A percentile compares a stretch with the other conserved stretches of the same genome.
Conservation (phyloP, 1,140 invertebrate genomes). For the Calliphora vicina region DNA sequence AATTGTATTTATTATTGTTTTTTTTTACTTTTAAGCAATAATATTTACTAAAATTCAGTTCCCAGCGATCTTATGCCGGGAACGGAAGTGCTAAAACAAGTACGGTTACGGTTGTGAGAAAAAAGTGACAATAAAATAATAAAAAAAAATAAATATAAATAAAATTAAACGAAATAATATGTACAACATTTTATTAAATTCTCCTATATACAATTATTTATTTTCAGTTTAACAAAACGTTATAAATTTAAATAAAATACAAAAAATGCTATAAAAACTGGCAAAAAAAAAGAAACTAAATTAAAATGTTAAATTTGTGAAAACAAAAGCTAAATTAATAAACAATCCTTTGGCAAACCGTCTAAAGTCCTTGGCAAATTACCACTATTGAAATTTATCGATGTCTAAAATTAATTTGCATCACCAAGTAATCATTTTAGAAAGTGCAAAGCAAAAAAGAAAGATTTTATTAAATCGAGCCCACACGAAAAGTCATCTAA, state of each 20-base stretch:
- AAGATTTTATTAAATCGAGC: neutral
- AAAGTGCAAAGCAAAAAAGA: neutral
- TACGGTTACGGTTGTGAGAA: constrained; percentile 1
- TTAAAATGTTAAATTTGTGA: neutral
- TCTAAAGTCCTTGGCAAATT: neutral
- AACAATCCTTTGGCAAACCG: neutral
- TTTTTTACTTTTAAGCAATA: neutral
- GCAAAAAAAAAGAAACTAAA: neutral
- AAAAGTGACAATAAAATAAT: constrained; percentile 6
- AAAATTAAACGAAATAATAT: neutral
- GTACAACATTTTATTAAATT: neutral
- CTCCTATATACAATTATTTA: neutral
- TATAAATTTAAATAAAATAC: neutral
- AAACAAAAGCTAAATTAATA: neutral
- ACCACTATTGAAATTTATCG: neutral
- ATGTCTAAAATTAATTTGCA: constrained; percentile 4
- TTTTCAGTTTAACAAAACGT: neutral
- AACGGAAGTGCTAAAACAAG: constrained; percentile 4
- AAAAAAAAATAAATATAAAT: neutral
- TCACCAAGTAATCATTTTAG: neutral
- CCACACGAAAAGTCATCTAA: neutral
- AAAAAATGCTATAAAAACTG: neutral
- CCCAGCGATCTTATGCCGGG: constrained; percentile 28
- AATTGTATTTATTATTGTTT: neutral
- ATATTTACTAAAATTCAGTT: constrained; percentile 16